Conservation (phyloP, 1,140 invertebrate species). For the Neodiprion pinetum region DNA sequence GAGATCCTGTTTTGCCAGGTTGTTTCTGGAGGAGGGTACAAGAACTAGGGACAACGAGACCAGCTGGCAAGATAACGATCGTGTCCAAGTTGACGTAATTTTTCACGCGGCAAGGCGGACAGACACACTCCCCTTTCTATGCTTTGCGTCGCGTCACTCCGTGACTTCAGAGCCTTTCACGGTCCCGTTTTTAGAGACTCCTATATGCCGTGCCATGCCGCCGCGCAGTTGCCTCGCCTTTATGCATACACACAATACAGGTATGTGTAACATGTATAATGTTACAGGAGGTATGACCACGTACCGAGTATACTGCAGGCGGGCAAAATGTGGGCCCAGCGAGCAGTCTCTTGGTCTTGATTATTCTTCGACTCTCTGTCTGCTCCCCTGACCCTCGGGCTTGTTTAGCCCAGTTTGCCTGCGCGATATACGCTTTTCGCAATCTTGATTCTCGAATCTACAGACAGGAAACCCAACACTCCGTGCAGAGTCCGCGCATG, state of each 20-base stretch:
- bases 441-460: background rate
- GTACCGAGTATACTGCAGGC: too few species aligned
- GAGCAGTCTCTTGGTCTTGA: too few species aligned
- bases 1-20: background rate
- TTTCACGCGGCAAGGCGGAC: background rate
- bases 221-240: too few species aligned
- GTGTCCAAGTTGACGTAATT: background rate
- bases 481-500: background rate
- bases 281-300: too few species aligned
- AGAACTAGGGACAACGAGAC: background rate
- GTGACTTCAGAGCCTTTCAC: background rate
- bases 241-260: too few species aligned
- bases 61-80: slow-evolving; percentile 1
- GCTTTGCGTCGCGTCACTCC: background rate
- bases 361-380: background rate
- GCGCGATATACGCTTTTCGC: background rate
- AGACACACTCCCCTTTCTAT: background rate
- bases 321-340: too few species aligned
- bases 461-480: background rate
- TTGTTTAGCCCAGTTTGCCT: background rate
- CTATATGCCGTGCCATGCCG: too few species aligned
- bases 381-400: too few species aligned
- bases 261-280: too few species aligned
- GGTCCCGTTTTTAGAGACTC: background rate
- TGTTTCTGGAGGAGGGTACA: background rate